phyloP scores from a whole-genome alignment of 2,797 vertebrate species.

The Erpetoichthys calabaricus region DNA sequence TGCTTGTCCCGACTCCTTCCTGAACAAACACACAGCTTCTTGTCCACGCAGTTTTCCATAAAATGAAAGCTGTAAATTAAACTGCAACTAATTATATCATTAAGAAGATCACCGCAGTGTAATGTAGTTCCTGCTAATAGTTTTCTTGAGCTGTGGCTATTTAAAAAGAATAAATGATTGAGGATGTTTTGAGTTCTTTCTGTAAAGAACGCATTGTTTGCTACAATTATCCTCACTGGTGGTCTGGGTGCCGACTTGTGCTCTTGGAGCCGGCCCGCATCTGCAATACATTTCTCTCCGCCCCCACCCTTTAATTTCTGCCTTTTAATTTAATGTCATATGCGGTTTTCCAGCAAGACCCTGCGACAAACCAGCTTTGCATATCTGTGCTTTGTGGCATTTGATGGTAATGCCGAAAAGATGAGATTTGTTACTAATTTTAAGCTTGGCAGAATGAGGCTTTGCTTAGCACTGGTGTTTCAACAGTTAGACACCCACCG shows the following conservation, averaged over 20 bases:
- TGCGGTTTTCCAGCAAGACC: slow-evolving; percentile 63
- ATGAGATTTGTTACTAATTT: slow-evolving; percentile 93
- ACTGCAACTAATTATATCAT: slow-evolving; percentile 48
- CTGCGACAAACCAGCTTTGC: slow-evolving; percentile 60
- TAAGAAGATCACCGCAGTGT: slow-evolving; percentile 58
- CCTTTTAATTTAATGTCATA: slow-evolving; percentile 54
- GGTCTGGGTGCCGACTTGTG: slow-evolving; percentile 28
- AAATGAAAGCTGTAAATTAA: slow-evolving; percentile 65
- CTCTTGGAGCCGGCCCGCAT: slow-evolving; percentile 39
- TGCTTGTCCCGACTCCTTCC: too few species aligned
- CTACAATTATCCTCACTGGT: slow-evolving; percentile 29
- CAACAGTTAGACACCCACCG: slow-evolving; percentile 53
- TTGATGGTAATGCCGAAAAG: slow-evolving; percentile 63
- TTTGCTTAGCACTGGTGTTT: slow-evolving; percentile 55
- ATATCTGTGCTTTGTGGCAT: slow-evolving; percentile 61
- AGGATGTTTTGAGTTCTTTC: slow-evolving; percentile 17
- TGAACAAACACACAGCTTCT: slow-evolving; percentile 54
- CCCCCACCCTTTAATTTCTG: slow-evolving; percentile 22
- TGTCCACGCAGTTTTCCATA: slow-evolving; percentile 50
- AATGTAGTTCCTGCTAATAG: slow-evolving; percentile 55
- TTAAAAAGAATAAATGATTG: slow-evolving; percentile 14
- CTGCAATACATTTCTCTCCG: slow-evolving; percentile 44
- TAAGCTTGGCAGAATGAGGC: slow-evolving; percentile 62
- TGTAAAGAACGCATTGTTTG: slow-evolving; percentile 23
- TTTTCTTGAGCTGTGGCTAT: slow-evolving; percentile 42